Base-by-base conservation (phyloP, 2,797 vertebrate species). In the Merluccius polli region DNA sequence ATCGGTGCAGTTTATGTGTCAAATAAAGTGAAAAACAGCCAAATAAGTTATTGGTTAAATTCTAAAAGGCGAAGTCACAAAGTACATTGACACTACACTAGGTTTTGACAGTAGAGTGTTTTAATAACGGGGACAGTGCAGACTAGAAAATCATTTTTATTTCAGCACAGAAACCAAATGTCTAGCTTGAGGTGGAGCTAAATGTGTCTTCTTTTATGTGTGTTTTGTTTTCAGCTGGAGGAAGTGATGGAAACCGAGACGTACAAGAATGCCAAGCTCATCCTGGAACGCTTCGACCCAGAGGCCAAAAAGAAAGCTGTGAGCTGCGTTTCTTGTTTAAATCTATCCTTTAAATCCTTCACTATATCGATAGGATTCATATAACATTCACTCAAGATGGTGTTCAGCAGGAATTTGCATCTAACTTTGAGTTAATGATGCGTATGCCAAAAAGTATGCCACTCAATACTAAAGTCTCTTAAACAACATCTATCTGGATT, bases 241-340 rank as follows among this genome's bases (percentile, higher is more conserved):
- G 96, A 99, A 82, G 98, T 99, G 82, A 99, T 98, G 97, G 97
- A 99, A 91, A 99, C 95, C 0, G 97, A 99, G 92, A 98, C 96
- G 0, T 99, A 99, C 83, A 99, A 99, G 92, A 97, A 94, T 4
- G 98, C 98, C 80, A 99, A 99, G 89, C 86, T 97, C 88, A 99
- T 99, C 84, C 94, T 99, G 84, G 98, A 99, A 89, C 95, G 97
- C 41, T 99, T 99, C 81, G 97, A 99, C 92, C 95, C 96, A 24
- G 96, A 96, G 27, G 94, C 96, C 9, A 96, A 95, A 90, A 97
- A 91, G 88, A 93, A 94, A 93, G 93, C 93, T 87, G 97, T 98
- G 90, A 91, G 92, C 24, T 9, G 21, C n/a, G 52, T 65, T 65
- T 12, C 2, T 5, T 21, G 4, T 1, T 12, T 38, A 3, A 30